phyloP scores from a whole-genome alignment of 2,888 invertebrate genomes.

The Pegoplata infirma region DNA sequence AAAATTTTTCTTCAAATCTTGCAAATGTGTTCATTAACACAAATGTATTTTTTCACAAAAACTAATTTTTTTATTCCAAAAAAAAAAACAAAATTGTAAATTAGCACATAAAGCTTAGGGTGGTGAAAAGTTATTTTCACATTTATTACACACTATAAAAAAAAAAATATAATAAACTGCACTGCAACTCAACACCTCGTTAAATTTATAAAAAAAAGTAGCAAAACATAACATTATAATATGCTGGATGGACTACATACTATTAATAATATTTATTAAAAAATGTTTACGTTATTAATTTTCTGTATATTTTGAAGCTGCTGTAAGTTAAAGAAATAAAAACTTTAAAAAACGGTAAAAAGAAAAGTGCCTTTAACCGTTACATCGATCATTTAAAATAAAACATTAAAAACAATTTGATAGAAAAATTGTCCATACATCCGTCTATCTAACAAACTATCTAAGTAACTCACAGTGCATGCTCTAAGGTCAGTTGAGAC shows the following conservation, averaged over 20 bases:
- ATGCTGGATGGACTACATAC: background rate
- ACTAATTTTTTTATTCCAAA: too few species aligned
- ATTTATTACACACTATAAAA: slow-evolving; percentile 8
- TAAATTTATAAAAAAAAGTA: background rate
- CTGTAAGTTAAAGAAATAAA: too few species aligned
- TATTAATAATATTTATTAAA: slow-evolving; percentile 14
- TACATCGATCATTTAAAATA: slow-evolving; percentile 42
- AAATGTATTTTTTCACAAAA: too few species aligned
- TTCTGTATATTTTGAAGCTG: background rate
- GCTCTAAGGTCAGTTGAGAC: slow-evolving; percentile 23
- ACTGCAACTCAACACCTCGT: slow-evolving; percentile 39
- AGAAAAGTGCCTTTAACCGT: slow-evolving; percentile 29
- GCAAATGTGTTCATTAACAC: too few species aligned
- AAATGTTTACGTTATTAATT: slow-evolving; percentile 30
- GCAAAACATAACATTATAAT: background rate
- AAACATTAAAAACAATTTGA: background rate
- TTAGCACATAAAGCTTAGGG: too few species aligned
- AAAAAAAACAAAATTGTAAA: too few species aligned
- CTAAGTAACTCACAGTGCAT: background rate
- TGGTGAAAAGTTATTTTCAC: slow-evolving; percentile 53
- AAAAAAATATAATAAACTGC: background rate
- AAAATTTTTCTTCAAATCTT: too few species aligned
- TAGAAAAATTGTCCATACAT: background rate
- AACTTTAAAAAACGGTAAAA: background rate
- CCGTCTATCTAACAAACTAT: background rate